Base-by-base conservation (phyloP, 2,113 vertebrate species). In the Larimichthys crocea region DNA sequence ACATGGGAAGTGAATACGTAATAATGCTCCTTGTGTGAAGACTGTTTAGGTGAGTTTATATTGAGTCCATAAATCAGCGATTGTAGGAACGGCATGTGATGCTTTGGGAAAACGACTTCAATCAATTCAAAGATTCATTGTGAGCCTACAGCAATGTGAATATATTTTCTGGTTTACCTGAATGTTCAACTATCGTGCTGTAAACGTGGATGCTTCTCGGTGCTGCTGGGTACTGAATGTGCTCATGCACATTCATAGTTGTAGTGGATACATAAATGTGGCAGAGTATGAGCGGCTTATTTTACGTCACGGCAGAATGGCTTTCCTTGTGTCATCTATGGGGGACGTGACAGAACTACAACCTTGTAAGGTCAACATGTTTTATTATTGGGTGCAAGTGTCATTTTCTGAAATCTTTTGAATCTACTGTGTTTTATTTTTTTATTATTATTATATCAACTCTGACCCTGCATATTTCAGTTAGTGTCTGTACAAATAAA, bases 1-100 rank as follows among this genome's bases (percentile, higher is more conserved):
- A 79, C 68, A 79, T 19, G 22, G 24, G 48, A 82, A 70, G 72
- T 74, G 31, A 85, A 82, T 63, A 16, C 55, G 64, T 74, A 77
- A 55, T 8, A 66, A 35, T n/a, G 57, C 64, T 75, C 83, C 31
- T 64, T 31, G 35, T 63, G 35, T 57, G 50, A 82, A 55, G 56
- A 73, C 57, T 26, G 46, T 76, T 79, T 65, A 74, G 49, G 40
- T 61, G 20, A 7, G 20, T 79, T 57, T 63, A 61, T 57, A 26
- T 55, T n/a, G 62, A 46, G 52, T 50, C 19, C 52, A 72, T 72
- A 71, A 76, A 74, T 77, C 64, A 70, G 66, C 48, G 50, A 48
- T 29, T 61, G 40, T 17, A 49, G 12, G 48, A 29, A 1, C 11
- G 42, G 62, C 35, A 29, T 65, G 40, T 60, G 20, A 63, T 44